Conservation (phyloP, 1,140 invertebrate genomes). For the Neotoxoptera formosana region DNA sequence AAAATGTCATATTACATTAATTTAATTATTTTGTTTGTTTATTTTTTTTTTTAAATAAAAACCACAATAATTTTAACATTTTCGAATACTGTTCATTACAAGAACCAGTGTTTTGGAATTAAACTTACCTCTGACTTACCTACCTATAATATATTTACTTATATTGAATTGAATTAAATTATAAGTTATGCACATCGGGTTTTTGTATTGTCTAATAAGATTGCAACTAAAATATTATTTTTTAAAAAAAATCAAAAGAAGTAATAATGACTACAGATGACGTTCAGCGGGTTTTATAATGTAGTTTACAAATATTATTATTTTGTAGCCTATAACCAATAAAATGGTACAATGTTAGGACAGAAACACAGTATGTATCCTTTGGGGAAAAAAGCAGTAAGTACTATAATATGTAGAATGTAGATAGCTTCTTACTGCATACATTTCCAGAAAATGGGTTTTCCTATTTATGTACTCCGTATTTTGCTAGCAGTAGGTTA, state of each 20-base stretch:
- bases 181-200: background rate
- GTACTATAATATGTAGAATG: background rate
- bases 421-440: background rate
- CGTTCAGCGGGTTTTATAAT: background rate
- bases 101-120: background rate
- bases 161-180: background rate
- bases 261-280: background rate
- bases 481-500: background rate
- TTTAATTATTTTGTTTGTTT: background rate
- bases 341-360: background rate
- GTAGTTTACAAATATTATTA: background rate
- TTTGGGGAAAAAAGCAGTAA: background rate
- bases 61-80: background rate
- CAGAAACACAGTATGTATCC: background rate
- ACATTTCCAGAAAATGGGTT: background rate
- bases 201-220: background rate
- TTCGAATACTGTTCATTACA: background rate
- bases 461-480: background rate
- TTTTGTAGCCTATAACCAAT: background rate
- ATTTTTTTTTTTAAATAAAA: background rate
- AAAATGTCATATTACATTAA: background rate
- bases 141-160: background rate
- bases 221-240: background rate
- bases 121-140: too few species aligned
- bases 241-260: background rate